Evolutionary conservation across 2,113 vertebrate genomes (phyloP).

Genomic region (Erpornis zantholeuca): DNA sequence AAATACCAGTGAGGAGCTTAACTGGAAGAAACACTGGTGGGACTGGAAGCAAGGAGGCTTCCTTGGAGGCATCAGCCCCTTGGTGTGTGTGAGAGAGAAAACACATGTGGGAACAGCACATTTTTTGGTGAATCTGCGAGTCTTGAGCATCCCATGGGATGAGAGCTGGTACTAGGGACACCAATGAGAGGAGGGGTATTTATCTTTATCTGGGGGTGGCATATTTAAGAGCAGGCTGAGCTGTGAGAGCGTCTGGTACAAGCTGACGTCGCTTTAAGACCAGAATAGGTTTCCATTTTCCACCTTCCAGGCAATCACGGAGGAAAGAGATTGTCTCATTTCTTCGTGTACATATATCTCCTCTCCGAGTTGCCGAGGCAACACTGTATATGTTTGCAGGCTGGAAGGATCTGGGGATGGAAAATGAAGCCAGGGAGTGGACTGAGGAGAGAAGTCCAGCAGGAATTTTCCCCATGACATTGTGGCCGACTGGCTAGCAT

Average conservation of each 20-base stretch:
- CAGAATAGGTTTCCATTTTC: background rate
- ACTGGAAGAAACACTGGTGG: background rate
- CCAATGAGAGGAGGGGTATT: fast-evolving
- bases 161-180: fast-evolving
- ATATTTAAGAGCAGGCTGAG: fast-evolving
- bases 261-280: background rate
- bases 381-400: conserved; percentile 73
- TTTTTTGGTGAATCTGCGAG: fast-evolving
- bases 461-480: conserved; percentile 66
- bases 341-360: conserved; percentile 50
- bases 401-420: conserved; percentile 70
- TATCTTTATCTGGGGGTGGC: fast-evolving
- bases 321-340: conserved; percentile 51
- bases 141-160: background rate
- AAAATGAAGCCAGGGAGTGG: conserved; percentile 69
- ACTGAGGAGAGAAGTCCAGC: conserved; percentile 49
- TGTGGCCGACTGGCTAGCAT: conserved; percentile 26
- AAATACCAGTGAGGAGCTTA: background rate
- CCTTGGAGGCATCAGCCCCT: fast-evolving
- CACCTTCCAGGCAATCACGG: conserved; percentile 16
- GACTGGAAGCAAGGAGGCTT: background rate
- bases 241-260: background rate
- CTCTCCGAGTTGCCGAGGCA: conserved; percentile 50
- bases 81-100: background rate
- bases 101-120: background rate